Evolutionary conservation across 2,797 vertebrate species (phyloP).

Genomic region (Australoheros facetus): DNA sequence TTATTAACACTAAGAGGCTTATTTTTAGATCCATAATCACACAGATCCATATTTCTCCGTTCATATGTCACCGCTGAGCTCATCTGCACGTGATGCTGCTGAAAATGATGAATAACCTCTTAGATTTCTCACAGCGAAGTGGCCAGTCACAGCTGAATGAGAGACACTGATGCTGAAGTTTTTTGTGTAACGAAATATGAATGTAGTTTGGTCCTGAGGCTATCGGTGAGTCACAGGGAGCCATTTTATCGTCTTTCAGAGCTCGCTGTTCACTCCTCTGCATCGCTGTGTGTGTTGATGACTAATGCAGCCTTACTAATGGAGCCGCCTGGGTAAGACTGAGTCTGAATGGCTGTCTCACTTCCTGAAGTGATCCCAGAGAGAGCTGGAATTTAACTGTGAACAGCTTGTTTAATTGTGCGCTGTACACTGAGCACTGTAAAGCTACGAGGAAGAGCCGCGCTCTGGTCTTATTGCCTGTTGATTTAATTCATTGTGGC

Average conservation of each 20-base stretch:
- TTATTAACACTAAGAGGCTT: background rate
- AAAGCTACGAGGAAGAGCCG: background rate
- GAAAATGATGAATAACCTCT: slow-evolving; percentile 20
- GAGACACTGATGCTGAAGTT: slow-evolving; percentile 27
- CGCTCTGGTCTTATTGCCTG: background rate
- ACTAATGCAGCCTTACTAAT: slow-evolving; percentile 64
- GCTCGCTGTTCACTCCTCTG: slow-evolving; percentile 52
- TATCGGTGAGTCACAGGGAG: slow-evolving; percentile 62
- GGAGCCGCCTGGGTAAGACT: slow-evolving; percentile 38
- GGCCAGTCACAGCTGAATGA: slow-evolving; percentile 32
- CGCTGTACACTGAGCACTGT: background rate
- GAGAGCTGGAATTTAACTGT: background rate
- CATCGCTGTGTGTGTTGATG: slow-evolving; percentile 45
- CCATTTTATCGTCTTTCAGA: slow-evolving; percentile 60
- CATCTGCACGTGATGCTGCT: background rate
- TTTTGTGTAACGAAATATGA: slow-evolving; percentile 55
- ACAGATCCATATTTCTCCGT: background rate
- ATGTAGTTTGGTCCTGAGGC: slow-evolving; percentile 46
- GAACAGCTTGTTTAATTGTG: slow-evolving; percentile 21
- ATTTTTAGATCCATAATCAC: background rate
- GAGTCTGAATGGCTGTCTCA: slow-evolving; percentile 35
- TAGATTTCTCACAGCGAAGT: slow-evolving; percentile 42
- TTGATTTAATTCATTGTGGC: background rate
- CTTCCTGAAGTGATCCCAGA: slow-evolving; percentile 41
- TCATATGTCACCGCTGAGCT: background rate